phyloP scores from a whole-genome alignment of 2,888 invertebrate genomes.

The Brassicogethes aeneus region DNA sequence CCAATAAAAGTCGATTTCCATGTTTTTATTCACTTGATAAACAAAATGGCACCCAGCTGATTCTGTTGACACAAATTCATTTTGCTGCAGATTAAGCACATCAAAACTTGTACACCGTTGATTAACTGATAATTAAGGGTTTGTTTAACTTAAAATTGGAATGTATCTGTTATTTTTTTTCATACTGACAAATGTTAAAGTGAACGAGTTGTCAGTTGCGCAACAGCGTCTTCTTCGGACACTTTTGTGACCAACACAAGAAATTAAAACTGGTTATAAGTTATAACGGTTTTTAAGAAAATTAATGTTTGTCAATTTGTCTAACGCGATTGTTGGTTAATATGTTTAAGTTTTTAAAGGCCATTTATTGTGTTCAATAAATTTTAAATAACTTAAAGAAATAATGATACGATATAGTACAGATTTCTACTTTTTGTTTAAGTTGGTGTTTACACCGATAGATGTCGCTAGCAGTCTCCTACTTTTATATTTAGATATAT shows the following conservation, averaged over 20 bases:
- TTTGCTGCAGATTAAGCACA: constrained; percentile 4
- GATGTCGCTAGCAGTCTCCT: too few relatives aligned
- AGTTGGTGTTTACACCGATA: too few relatives aligned
- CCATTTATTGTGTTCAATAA: too few relatives aligned
- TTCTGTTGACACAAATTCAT: constrained; percentile 22
- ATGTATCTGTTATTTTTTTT: constrained; percentile 10
- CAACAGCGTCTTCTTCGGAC: constrained; percentile 29
- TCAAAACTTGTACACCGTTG: not conserved
- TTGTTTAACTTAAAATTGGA: constrained; percentile 7
- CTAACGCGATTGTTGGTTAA: too few relatives aligned
- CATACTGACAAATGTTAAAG: constrained; percentile 21
- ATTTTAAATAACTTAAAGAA: too few relatives aligned
- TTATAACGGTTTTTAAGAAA: not conserved
- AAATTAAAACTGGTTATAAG: not conserved
- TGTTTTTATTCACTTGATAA: constrained; percentile 35
- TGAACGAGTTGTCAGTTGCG: constrained; percentile 33
- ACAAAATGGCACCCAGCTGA: constrained; percentile 40
- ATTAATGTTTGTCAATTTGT: too few relatives aligned
- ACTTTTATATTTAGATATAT: too few relatives aligned
- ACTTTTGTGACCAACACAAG: constrained; percentile 1
- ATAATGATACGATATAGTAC: too few relatives aligned
- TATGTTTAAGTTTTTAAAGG: too few relatives aligned
- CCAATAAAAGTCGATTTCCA: constrained; percentile 32
- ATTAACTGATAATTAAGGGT: constrained; percentile 6
- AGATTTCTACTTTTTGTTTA: too few relatives aligned